Percentiles rank a stretch among this genome's conserved stretches.
phyloP scores from a whole-genome alignment of 1,140 invertebrate genomes.

The Drosophila navojoa region DNA sequence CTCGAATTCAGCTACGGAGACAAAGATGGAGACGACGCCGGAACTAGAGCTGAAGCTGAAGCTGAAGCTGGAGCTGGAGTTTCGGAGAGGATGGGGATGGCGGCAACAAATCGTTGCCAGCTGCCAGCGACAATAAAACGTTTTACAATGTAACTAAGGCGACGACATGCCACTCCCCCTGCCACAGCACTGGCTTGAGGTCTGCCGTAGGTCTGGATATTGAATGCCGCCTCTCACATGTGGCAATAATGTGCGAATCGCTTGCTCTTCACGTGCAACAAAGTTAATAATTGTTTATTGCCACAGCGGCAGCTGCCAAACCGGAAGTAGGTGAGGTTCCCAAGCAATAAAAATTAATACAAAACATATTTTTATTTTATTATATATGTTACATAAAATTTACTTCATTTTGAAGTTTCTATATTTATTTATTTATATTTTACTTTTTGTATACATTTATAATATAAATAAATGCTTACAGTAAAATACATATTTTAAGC shows the following conservation, averaged over 20 bases:
- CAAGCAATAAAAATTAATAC: too few relatives aligned
- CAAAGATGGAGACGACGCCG: slow-evolving; percentile 15
- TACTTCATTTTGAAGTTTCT: too few relatives aligned
- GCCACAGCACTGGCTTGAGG: slow-evolving; percentile 1
- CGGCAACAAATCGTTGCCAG: slow-evolving; percentile 77
- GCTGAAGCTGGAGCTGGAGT: not conserved
- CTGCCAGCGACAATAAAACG: slow-evolving; percentile 74
- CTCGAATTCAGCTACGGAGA: too few relatives aligned
- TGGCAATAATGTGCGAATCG: slow-evolving; percentile 69
- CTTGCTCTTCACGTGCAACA: slow-evolving; percentile 51
- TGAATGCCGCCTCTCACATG: slow-evolving; percentile 45
- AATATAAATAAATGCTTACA: not conserved
- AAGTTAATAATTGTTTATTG: slow-evolving; percentile 77
- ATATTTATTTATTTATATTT: too few relatives aligned
- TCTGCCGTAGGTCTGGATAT: slow-evolving; percentile 5
- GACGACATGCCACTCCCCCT: slow-evolving; percentile 52
- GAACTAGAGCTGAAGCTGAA: slow-evolving; percentile 30
- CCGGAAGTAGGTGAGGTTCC: not conserved
- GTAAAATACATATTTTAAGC: too few relatives aligned
- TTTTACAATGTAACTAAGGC: slow-evolving; percentile 78
- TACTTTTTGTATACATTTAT: not conserved
- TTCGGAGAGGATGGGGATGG: not conserved
- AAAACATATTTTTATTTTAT: too few relatives aligned
- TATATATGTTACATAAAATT: too few relatives aligned
- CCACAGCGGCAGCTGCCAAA: slow-evolving; percentile 6